Conservation (phyloP, 2,888 invertebrate genomes). For the Metellina segmentata region DNA sequence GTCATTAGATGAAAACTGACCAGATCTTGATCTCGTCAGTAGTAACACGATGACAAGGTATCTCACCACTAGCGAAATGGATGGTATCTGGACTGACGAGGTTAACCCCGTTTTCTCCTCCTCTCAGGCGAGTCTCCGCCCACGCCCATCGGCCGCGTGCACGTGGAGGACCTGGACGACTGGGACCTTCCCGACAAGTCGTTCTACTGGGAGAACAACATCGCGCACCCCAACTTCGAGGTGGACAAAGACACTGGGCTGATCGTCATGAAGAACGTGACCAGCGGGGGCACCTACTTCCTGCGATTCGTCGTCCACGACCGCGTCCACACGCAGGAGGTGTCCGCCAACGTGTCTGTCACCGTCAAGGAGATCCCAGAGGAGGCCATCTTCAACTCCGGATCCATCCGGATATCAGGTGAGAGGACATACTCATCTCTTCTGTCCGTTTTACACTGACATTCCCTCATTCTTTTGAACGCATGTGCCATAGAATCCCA, state of each 20-base stretch:
- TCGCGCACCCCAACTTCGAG: slow-evolving; percentile 90
- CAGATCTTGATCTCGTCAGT: too few relatives aligned
- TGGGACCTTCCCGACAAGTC: slow-evolving; percentile 99
- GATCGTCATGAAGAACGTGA: slow-evolving; percentile 96
- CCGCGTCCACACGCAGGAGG: slow-evolving; percentile 96
- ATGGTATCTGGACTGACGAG: too few relatives aligned
- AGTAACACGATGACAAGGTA: too few relatives aligned
- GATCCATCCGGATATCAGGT: slow-evolving; percentile 90
- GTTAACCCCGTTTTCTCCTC: not conserved
- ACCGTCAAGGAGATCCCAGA: slow-evolving; percentile 96
- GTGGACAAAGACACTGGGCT: slow-evolving; percentile 95
- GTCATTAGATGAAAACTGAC: too few relatives aligned
- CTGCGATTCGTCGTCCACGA: slow-evolving; percentile 90
- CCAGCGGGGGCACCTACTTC: slow-evolving; percentile 87
- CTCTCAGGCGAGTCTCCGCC: slow-evolving; percentile 91
- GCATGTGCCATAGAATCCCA: too few relatives aligned
- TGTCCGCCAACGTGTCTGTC: slow-evolving; percentile 97
- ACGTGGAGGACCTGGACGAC: slow-evolving; percentile 98
- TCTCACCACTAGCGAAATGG: too few relatives aligned
- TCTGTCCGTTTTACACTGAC: too few relatives aligned
- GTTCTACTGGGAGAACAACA: slow-evolving; percentile 94
- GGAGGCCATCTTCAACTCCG: slow-evolving; percentile 96
- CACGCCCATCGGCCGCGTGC: slow-evolving; percentile 95
- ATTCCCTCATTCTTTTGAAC: not conserved
- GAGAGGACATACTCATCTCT: slow-evolving; percentile 19